Evolutionary conservation across 2,888 invertebrate genomes (phyloP), one percentile per base, ranked within the genome.

Genomic region (Camptogramma bilineatum): DNA sequence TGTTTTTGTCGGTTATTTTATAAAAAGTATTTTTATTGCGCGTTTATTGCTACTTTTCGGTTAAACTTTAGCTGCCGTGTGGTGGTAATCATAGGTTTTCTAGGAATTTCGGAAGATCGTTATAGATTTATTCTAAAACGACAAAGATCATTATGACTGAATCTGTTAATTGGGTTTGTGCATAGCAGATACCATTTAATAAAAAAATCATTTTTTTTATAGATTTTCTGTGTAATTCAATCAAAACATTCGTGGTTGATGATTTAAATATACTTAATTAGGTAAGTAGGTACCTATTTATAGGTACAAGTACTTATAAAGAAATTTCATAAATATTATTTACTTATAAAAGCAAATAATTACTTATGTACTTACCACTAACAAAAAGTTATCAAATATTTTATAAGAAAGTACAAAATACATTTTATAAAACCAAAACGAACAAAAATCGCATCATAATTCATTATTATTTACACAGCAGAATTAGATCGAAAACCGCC

Each of bases 381-480:
- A n/a, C n/a, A n/a, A n/a, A n/a, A n/a, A n/a, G n/a, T n/a, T n/a
- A n/a, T n/a, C n/a, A n/a, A n/a, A n/a, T n/a, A n/a, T n/a, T n/a
- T 28, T 4, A 28, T 4, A 28, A 28, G 4, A 28, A 13, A 39
- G 2, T 2, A 9, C 8, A 31, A 10, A 9, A 31, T 31, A 39
- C 13, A 8, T 39, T 39, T 64, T 63, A 65, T 19, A 28, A 44
- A 61, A 80, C 85, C 85, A 85, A 86, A 85, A 87, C 84, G 86
- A 76, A 77, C 60, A 64, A 70, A 72, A 71, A 72, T 67, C 39
- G 16, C 63, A 69, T 75, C 71, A 82, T 87, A 86, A 88, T 89
- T 89, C 82, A 90, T 89, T 89, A 86, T 17, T 83, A 67, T 80
- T 81, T 85, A 85, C 86, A 85, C 86, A 77, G 81, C 79, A 73